Evolutionary conservation across 2,797 vertebrate species (phyloP), one percentile per base, ranked within the genome.

Genomic region (Taenioides sp.): DNA sequence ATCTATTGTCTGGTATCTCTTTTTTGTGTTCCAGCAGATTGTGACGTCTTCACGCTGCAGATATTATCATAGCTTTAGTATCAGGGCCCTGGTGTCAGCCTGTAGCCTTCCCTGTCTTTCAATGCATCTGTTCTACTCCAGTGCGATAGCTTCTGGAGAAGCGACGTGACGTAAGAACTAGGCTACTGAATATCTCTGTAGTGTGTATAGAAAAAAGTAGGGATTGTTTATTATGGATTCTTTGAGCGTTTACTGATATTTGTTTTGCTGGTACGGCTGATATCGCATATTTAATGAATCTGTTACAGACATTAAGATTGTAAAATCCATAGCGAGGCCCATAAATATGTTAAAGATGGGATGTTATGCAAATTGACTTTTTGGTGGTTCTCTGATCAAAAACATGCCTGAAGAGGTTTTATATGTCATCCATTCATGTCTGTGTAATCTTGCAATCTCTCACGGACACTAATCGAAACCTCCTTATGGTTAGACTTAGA

Each of bases 41-140:
- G 37, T 27, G 63, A 65, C 22, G 23, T 65, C 43, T 25, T 28
- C 10, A 12, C 9, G 17, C 23, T 65, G 10, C 43, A 65, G 43
- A 27, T 14, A 23, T 65, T 22, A 43, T 65, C n/a, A 72, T 71
- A 4, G 67, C 31, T 71, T 65, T 28, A 82, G 71, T 58, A 37
- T 28, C 72, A 72, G 72, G 69, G 77, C 72, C 64, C 60, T 66
- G 79, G 87, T 92, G 87, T 87, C 89, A 83, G 82, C 64, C 84
- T 69, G 85, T 88, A 84, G 79, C 81, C 61, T 83, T 49, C 83
- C 68, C 83, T 54, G 82, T 73, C 79, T 79, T 76, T 82, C 81
- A 79, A 83, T 28, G 70, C 27, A 52, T 63, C 3, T 76, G 72
- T 76, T 57, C 57, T 57, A 68, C 74, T 74, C 70, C 65, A 34